A percentile compares a stretch with the other conserved stretches of the same genome.
phyloP scores from a whole-genome alignment of 2,888 invertebrate genomes.

The Pollenia griseotomentosa region DNA sequence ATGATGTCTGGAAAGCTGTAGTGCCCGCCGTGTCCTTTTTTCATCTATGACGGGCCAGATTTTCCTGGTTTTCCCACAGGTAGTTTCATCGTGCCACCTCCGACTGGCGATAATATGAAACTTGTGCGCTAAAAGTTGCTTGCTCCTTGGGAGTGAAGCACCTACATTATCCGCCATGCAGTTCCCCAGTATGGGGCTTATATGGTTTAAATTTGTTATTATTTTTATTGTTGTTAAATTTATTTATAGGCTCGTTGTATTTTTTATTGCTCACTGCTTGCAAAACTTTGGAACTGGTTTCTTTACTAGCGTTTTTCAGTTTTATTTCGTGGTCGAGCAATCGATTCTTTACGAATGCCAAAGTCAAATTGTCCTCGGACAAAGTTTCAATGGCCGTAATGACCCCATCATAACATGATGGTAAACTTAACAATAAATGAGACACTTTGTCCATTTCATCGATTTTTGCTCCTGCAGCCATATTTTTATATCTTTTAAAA shows the following conservation, averaged over 20 bases:
- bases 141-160: too few relatives aligned
- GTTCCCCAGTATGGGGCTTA: too few relatives aligned
- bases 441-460: slow-evolving; percentile 70
- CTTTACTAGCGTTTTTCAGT: slow-evolving; percentile 39
- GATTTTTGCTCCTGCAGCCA: slow-evolving; percentile 66
- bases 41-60: too few relatives aligned
- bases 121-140: too few relatives aligned
- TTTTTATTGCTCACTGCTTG: slow-evolving; percentile 35
- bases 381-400: slow-evolving; percentile 66
- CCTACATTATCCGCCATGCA: too few relatives aligned
- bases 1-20: too few relatives aligned
- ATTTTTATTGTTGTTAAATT: slow-evolving; percentile 33
- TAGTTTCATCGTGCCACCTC: too few relatives aligned
- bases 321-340: slow-evolving; percentile 68
- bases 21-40: too few relatives aligned
- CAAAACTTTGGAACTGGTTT: slow-evolving; percentile 65
- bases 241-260: not conserved
- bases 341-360: slow-evolving; percentile 64
- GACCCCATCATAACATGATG: slow-evolving; percentile 64
- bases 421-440: slow-evolving; percentile 62
- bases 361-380: slow-evolving; percentile 54
- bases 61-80: too few relatives aligned
- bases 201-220: slow-evolving; percentile 48
- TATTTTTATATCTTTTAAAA: too few relatives aligned
- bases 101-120: too few relatives aligned